Evolutionary conservation across 2,888 invertebrate genomes (phyloP), one percentile per base, ranked within the genome.

Genomic region (Sesia bembeciformis): DNA sequence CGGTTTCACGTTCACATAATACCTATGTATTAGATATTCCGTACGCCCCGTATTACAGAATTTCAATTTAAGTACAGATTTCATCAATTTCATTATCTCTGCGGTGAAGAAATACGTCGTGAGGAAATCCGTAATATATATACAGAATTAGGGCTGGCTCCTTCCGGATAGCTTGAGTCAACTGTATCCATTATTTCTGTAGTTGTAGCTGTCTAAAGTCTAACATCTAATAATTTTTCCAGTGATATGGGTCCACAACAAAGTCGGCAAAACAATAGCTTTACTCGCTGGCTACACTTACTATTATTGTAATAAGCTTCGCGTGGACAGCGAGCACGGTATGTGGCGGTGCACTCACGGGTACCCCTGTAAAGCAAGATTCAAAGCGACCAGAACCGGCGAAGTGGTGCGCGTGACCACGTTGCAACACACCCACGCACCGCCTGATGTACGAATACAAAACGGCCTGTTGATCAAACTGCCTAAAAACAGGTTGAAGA

Each of bases 291-390:
- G 65, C 4, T 70, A 63, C 54, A 61, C 65, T 3, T 72, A 62
- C 55, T 62, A 62, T 58, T 57, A 59, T 51, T 55, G 58, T 4
- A 51, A 56, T 4, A 58, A 54, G 40, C 58, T 62, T 1, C 4
- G 52, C 4, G 59, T 55, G 49, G 63, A 53, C 4, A 57, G 58
- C n/a, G 57, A 40, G 41, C 54, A 40, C 5, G 52, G 49, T 3
- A 67, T 72, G 60, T 81, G 76, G 79, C 58, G 76, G 39, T 79
- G 75, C 52, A 74, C 78, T 7, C 70, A 70, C 8, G 70, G 76
- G 40, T 70, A 73, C 40, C 70, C 68, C 0, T 79, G 79, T 56
- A 75, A 70, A 57, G 74, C 76, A 4, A 64, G 77, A 43, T 74
- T 78, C 55, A 76, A 74, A 53, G 64, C 76, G 38, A 61, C 64